Percentiles rank a stretch among this genome's conserved stretches.
phyloP scores from a whole-genome alignment of 2,113 vertebrate genomes.

The Laticauda colubrina region DNA sequence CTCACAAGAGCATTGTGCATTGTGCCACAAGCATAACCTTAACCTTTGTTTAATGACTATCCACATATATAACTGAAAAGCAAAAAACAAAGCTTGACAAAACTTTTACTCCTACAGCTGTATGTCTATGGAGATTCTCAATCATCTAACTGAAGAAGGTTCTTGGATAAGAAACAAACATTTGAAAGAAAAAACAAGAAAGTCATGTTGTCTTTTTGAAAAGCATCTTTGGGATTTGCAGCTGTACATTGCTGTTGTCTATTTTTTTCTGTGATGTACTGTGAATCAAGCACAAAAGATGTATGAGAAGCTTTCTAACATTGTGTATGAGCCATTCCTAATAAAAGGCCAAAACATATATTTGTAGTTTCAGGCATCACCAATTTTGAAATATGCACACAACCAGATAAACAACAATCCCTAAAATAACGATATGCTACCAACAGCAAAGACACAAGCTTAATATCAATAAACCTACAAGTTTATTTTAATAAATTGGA shows the following conservation, averaged over 20 bases:
- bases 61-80: not conserved
- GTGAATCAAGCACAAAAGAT: not conserved
- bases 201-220: not conserved
- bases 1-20: not conserved
- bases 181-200: not conserved
- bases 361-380: not conserved
- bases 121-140: not conserved
- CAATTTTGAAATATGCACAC: not conserved
- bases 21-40: not conserved
- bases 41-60: not conserved
- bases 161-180: not conserved
- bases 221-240: not conserved
- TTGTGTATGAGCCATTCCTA: not conserved
- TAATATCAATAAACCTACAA: conserved; percentile 11
- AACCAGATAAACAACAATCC: not conserved
- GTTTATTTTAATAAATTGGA: conserved; percentile 48
- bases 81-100: not conserved
- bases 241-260: not conserved
- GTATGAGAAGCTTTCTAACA: not conserved
- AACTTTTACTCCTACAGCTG: not conserved
- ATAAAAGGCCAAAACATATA: not conserved
- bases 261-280: not conserved
- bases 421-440: conserved; percentile 15
- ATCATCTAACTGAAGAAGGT: not conserved
- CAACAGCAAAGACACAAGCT: conserved; percentile 12